Base-by-base conservation (phyloP, 2,113 vertebrate species). In the Saccopteryx bilineata region DNA sequence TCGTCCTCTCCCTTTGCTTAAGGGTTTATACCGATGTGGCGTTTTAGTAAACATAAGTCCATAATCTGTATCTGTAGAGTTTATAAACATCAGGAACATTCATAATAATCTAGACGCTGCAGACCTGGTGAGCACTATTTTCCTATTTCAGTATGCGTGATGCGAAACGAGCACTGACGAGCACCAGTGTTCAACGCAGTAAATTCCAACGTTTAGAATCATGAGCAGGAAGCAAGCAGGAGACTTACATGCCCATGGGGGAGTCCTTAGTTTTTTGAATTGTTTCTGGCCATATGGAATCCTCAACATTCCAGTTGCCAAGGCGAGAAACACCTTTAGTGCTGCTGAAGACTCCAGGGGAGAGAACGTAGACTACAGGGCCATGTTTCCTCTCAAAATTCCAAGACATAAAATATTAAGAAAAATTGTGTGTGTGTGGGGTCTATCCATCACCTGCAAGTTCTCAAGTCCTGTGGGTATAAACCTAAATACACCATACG, bases 211-310 rank as follows among this genome's bases (percentile, higher is more conserved):
- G 19, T 9, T 60, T 68, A 80, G 82, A n/a, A 8, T n/a, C 69
- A 26, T 11, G 14, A 39, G 26, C 24, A 9, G 33, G 21, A 48
- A 54, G 31, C 10, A n/a, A 63, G 52, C 5, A 13, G 60, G 58
- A 91, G 28, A 19, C 6, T 19, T 52, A 0, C 48, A 46, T 52
- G 74, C 56, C 63, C 28, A 76, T 7, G 12, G 8, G 8, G 18
- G n/a, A 92, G 17, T 33, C 58, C 66, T 76, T 5, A 61, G 23
- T 83, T 74, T 74, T 24, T 65, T 89, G 58, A 78, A 89, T 95
- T 72, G 21, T n/a, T 74, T 9, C 72, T 72, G 13, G 8, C 52
- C 46, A 78, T 86, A 56, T 63, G 50, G 17, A 90, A 66, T 78
- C 63, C 61, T 86, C 13, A 71, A 13, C 24, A 54, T 3, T 92